Percentiles rank a stretch among this genome's conserved stretches.
These are phyloP conservation scores for Amblyteles armatorius DNA, from an alignment of 2,888 invertebrate genomes.

Conservation along the genomic window DNA sequence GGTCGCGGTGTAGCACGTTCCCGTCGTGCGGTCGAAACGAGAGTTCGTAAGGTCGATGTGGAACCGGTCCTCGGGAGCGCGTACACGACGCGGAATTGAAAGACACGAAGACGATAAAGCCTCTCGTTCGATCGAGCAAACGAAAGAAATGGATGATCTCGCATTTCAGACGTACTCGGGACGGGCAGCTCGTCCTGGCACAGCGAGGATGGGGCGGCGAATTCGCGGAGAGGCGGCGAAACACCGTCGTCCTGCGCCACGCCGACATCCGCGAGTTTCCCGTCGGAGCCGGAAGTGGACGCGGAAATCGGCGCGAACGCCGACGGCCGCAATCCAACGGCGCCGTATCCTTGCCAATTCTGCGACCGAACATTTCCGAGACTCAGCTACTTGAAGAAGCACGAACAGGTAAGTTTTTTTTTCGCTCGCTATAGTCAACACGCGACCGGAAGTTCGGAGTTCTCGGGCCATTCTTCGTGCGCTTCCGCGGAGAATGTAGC, in stretches of 20 bases:
- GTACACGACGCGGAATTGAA: not conserved
- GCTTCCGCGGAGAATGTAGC: constrained; percentile 7
- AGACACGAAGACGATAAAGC: not conserved
- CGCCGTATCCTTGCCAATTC: constrained; percentile 96
- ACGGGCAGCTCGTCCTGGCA: constrained; percentile 89
- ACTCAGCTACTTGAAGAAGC: constrained; percentile 94
- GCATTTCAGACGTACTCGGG: constrained; percentile 88
- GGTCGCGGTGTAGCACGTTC: not conserved
- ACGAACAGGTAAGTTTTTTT: constrained; percentile 92
- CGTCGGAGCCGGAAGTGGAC: constrained; percentile 86
- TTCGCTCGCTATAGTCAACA: not conserved
- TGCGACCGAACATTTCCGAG: constrained; percentile 96
- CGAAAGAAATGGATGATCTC: not conserved
- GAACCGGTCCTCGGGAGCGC: constrained; percentile 71
- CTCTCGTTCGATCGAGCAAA: not conserved
- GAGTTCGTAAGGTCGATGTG: constrained; percentile 75
- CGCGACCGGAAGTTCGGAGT: not conserved
- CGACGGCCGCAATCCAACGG: constrained; percentile 80
- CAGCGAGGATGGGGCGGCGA: constrained; percentile 87
- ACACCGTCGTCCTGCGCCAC: constrained; percentile 87
- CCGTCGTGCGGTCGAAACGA: not conserved
- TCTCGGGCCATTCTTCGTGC: not conserved
- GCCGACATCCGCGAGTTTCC: constrained; percentile 88
- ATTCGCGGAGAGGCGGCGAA: constrained; percentile 85
- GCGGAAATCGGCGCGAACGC: constrained; percentile 75